Base-by-base conservation (phyloP, 2,888 invertebrate species). In the Ommatoiulus sabulosus region DNA sequence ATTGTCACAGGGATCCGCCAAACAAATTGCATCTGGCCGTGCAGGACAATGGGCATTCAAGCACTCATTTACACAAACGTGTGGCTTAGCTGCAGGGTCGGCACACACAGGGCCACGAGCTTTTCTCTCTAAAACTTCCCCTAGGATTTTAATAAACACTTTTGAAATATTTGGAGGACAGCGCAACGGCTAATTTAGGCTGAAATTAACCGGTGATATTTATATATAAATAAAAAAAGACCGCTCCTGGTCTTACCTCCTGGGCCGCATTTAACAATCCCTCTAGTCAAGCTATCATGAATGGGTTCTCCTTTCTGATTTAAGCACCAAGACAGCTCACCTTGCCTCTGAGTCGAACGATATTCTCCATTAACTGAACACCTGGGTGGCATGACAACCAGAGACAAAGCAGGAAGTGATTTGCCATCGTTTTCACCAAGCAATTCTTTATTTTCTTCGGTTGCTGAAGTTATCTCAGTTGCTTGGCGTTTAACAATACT, bases 1-100 rank as follows among this genome's bases (percentile, higher is more conserved):
- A 63, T 91, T 90, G 88, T 92, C 91, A 90, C 92, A 92, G 15
- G 92, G 92, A 90, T 92, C 92, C 88, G 92, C 92, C 43, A 91
- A 91, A 89, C 92, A 92, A 87, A 92, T 90, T 43, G 92, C 92
- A 88, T 92, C 91, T 8, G 92, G 91, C 89, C 92, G 92, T 44
- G 91, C 90, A 6, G 90, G 91, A 89, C 92, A 92, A 15, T 90
- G 87, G 15, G 91, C 91, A 44, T 90, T 90, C 8, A 92, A 89
- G 88, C 92, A 92, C 89, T 92, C 91, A 84, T 91, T 91, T 10
- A 89, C 90, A 88, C 92, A 92, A 52, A 92, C 91, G 88, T 90
- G 90, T 3, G 92, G 91, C 84, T 90, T 89, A 72, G 90, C 90
- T 0, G 90, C 90, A 2, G 90, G 90, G 63, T 90, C 90, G 5